phyloP scores from a whole-genome alignment of 2,797 vertebrate species.

The Anabacerthia variegaticeps region DNA sequence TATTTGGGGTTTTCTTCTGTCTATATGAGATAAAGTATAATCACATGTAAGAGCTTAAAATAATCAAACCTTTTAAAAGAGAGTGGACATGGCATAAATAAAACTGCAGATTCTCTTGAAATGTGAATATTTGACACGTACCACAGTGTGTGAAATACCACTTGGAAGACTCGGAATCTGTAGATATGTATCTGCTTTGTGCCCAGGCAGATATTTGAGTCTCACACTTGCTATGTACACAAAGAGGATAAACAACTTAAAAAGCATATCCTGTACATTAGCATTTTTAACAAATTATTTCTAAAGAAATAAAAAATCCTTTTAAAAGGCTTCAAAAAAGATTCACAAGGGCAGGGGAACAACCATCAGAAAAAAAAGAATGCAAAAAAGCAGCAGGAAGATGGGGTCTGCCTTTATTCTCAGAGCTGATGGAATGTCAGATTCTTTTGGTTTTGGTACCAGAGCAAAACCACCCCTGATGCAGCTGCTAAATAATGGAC shows the following conservation, averaged over 20 bases:
- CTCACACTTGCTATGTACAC: background rate
- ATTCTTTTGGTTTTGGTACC: background rate
- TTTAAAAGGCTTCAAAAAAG: background rate
- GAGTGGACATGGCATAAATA: background rate
- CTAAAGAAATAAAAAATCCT: background rate
- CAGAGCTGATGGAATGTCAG: background rate
- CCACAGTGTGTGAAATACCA: background rate
- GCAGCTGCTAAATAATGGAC: background rate
- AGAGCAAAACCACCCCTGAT: background rate
- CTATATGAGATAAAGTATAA: background rate
- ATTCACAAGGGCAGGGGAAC: background rate
- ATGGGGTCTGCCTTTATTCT: background rate
- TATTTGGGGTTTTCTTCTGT: background rate
- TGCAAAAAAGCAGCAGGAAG: background rate
- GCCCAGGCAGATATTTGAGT: background rate
- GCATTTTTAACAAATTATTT: background rate
- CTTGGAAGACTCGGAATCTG: background rate
- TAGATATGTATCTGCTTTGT: background rate
- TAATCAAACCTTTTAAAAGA: background rate
- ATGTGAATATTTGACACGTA: background rate
- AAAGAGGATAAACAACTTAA: background rate
- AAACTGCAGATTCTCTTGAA: background rate
- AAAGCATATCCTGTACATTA: background rate
- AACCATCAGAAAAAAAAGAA: background rate
- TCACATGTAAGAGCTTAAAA: background rate